These are phyloP conservation scores for Drosophila persimilis DNA, from an alignment of 1,140 invertebrate genomes.

Conservation along the genomic window DNA sequence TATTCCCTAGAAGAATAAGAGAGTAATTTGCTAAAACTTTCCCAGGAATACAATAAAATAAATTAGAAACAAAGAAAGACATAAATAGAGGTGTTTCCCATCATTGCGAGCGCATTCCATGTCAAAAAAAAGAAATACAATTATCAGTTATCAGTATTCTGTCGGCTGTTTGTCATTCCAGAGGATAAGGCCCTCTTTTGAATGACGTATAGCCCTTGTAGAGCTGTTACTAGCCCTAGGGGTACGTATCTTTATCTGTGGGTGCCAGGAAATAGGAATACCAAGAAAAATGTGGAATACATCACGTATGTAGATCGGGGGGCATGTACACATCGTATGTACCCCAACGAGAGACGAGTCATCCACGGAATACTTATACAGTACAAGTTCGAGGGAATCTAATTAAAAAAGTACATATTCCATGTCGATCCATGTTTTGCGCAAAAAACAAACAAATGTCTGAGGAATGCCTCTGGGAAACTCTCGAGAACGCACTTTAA, in stretches of 20 bases:
- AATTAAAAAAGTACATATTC: conserved; percentile 44
- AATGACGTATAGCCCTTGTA: too few relatives aligned
- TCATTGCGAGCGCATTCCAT: too few relatives aligned
- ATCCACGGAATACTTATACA: background rate
- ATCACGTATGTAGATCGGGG: conserved; percentile 25
- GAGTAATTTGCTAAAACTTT: conserved; percentile 6
- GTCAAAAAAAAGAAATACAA: too few relatives aligned
- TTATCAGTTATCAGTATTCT: too few relatives aligned
- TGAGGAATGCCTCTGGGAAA: conserved; percentile 36
- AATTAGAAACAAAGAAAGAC: too few relatives aligned
- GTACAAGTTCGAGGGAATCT: conserved; percentile 23
- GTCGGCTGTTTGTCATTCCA: too few relatives aligned
- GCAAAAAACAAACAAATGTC: conserved; percentile 7
- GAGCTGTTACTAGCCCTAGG: too few relatives aligned
- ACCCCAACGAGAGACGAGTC: conserved; percentile 19
- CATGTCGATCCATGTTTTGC: conserved; percentile 23
- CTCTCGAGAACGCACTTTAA: conserved; percentile 29
- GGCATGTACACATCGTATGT: conserved; percentile 4
- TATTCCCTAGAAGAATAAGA: conserved; percentile 39
- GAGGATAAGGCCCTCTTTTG: too few relatives aligned
- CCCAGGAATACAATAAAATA: too few relatives aligned
- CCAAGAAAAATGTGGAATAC: conserved; percentile 3
- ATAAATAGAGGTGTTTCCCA: too few relatives aligned
- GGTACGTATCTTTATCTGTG: too few relatives aligned
- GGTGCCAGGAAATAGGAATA: too few relatives aligned